Base-by-base conservation (phyloP, 2,797 vertebrate species). In the Liasis olivaceus region DNA sequence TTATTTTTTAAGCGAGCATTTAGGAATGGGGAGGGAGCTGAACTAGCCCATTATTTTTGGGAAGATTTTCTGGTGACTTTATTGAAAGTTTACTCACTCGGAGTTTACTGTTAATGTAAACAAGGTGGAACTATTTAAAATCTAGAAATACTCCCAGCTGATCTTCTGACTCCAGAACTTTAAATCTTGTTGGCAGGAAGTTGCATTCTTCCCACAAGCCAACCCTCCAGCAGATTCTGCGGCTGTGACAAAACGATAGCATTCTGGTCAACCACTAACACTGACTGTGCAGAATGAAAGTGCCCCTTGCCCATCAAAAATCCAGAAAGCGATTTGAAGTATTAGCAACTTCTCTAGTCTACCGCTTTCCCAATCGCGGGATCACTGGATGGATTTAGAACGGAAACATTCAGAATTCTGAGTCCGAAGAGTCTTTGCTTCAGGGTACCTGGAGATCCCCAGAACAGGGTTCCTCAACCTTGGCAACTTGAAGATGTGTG, bases 191-290 rank as follows among this genome's bases (percentile, higher is more conserved):
- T 81, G 2, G 0, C 47, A 95, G 89, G 59, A 92, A 89, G 0
- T 89, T 59, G 81, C 69, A 84, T 89, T 92, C 12, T n/a, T 93
- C 85, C 89, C 91, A 89, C 88, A 89, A 92, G 5, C 51, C 15
- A 89, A 63, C 90, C 3, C 56, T 62, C 1, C 54, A 36, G 64
- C 92, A 22, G 56, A 92, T 85, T 89, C 72, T 3, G 22, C 2
- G 28, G n/a, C 84, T 87, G 84, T 66, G 36, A 60, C 20, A 47
- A 88, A 89, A 56, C 11, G 54, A 89, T 26, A 91, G 77, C 31
- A 0, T 81, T 94, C 89, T 90, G 28, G 60, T 94, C 88, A 89
- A 12, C 47, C 60, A 72, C 58, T 64, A 92, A 91, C 89, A 81
- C 51, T 84, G 63, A 90, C 59, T 12, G 14, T 63, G 31, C 51